phyloP scores from a whole-genome alignment of 2,113 vertebrate genomes.

The Murina feae region DNA sequence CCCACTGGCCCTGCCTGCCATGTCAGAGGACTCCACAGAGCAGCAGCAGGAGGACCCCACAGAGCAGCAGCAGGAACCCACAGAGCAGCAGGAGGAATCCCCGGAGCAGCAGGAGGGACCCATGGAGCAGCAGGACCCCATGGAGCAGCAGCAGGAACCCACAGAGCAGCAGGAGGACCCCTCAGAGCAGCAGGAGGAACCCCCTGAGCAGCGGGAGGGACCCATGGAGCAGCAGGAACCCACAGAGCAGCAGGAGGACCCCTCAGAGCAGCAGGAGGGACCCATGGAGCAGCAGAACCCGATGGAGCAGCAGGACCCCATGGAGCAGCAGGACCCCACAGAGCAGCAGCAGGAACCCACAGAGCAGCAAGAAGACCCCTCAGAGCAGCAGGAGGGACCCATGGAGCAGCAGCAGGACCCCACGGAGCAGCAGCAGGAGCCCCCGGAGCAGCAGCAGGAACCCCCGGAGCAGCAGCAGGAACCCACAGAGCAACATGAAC shows the following conservation, averaged over 20 bases:
- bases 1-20: neutral
- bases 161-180: too few species aligned
- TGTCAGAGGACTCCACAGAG: neutral
- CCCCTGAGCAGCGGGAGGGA: neutral
- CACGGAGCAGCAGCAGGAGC: neutral
- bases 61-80: slow-evolving; percentile 19
- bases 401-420: neutral
- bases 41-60: neutral
- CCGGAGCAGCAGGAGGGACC: too few species aligned
- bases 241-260: neutral
- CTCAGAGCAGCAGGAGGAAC: neutral
- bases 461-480: slow-evolving; percentile 31
- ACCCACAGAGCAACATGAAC: slow-evolving; percentile 28
- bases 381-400: too few species aligned
- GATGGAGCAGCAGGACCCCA: too few species aligned
- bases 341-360: too few species aligned
- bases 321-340: too few species aligned
- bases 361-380: too few species aligned
- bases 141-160: too few species aligned
- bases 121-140: too few species aligned
- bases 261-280: too few species aligned
- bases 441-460: neutral
- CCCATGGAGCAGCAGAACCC: too few species aligned
- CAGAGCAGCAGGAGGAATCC: too few species aligned
- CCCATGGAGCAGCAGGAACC: slow-evolving; percentile 6